Evolutionary conservation across 2,888 invertebrate genomes (phyloP).

Genomic region (Caenorhabditis panamensis): DNA sequence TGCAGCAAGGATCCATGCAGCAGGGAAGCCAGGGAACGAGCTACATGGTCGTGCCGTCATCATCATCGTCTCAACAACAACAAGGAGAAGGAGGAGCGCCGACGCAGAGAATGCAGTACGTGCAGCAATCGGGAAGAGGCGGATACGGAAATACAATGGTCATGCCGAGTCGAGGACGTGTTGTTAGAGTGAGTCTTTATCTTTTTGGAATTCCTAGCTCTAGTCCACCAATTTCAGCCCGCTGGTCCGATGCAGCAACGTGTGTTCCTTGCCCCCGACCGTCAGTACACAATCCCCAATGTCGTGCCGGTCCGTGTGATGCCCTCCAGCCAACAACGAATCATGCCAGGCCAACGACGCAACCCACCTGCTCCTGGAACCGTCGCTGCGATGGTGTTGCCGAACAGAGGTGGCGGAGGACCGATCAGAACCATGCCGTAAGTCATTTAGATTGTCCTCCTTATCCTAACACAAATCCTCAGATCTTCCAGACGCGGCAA

Average conservation of each 20-base stretch:
- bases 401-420: conserved; percentile 21
- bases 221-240: conserved; percentile 11
- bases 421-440: conserved; percentile 46
- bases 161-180: conserved; percentile 23
- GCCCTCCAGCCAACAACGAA: conserved; percentile 39
- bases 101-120: conserved; percentile 35
- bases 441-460: too few species aligned
- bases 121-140: conserved; percentile 13
- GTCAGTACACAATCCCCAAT: conserved; percentile 16
- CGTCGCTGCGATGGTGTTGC: conserved; percentile 58
- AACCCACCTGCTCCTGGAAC: conserved; percentile 44
- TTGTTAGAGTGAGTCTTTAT: conserved; percentile 19
- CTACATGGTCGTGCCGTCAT: conserved; percentile 36
- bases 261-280: conserved; percentile 13
- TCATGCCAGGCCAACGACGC: conserved; percentile 29
- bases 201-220: not conserved
- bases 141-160: conserved; percentile 28
- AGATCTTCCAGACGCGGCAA: conserved; percentile 39
- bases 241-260: conserved; percentile 22
- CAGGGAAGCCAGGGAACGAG: conserved; percentile 33
- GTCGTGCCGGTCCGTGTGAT: conserved; percentile 49
- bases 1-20: conserved; percentile 12
- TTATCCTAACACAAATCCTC: too few species aligned
- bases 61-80: not conserved
- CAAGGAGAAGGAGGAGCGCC: conserved; percentile 12